Evolutionary conservation across 2,888 invertebrate genomes (phyloP).

Genomic region (Apotomis betuletana): DNA sequence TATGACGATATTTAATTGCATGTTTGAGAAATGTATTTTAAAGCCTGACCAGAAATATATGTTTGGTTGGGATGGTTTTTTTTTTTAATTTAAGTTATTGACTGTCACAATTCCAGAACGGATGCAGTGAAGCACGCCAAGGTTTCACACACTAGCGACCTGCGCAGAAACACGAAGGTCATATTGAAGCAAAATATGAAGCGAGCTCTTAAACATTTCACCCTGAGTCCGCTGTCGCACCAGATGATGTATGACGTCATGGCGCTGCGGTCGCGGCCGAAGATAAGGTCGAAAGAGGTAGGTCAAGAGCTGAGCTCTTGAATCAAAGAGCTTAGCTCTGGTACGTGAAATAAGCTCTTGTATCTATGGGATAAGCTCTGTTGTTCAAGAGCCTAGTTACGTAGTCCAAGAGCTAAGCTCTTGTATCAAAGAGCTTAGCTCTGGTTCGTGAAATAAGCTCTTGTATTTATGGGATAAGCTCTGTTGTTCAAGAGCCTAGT

Average conservation of each 20-base stretch:
- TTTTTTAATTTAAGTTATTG: background rate
- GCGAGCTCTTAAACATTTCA: background rate
- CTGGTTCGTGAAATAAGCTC: too few relatives aligned
- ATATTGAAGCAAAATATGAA: background rate
- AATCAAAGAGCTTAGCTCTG: background rate
- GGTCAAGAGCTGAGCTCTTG: background rate
- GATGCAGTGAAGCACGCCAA: slow-evolving; percentile 18
- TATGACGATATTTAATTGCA: too few relatives aligned
- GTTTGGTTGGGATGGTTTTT: too few relatives aligned
- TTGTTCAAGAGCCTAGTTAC: background rate
- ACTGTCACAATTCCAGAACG: background rate
- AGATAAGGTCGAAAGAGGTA: background rate
- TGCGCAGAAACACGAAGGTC: background rate
- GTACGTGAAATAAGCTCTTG: background rate
- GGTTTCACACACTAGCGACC: background rate
- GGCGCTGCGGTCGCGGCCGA: background rate
- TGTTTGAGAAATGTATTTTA: too few relatives aligned
- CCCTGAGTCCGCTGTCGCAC: background rate
- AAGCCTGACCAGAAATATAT: too few relatives aligned
- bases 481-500: too few relatives aligned
- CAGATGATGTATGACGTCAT: slow-evolving; percentile 1
- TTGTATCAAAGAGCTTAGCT: too few relatives aligned
- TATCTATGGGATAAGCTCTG: background rate
- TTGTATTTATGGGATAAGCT: too few relatives aligned
- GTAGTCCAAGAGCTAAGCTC: too few relatives aligned